Evolutionary conservation across 1,140 invertebrate species (phyloP), one percentile per base, ranked within the genome.

Genomic region (Magallana ariakensis): DNA sequence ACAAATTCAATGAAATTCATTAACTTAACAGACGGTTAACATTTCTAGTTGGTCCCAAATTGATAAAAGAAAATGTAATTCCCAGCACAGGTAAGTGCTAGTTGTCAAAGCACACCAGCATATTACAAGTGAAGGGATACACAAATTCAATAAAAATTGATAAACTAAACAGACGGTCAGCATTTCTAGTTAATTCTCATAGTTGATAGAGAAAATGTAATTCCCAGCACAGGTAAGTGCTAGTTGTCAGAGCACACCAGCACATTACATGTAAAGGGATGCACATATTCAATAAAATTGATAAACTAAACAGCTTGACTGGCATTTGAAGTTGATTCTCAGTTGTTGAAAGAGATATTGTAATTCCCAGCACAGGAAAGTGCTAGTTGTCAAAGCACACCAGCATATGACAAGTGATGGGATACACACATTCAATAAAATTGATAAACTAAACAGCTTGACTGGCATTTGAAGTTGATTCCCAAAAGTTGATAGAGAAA

Each of bases 41-140:
- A n/a, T n/a, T n/a, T n/a, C n/a, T n/a, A n/a, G n/a, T n/a, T n/a
- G n/a, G n/a, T n/a, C n/a, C n/a, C n/a, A n/a, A n/a, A n/a, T n/a
- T n/a, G n/a, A n/a, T n/a, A n/a, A n/a, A n/a, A n/a, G n/a, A n/a
- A n/a, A n/a, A n/a, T n/a, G n/a, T n/a, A n/a, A n/a, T 46, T 83
- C 19, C 54, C 55, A 87, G 83, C 86, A 89, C 88, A 87, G 83
- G 62, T 84, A 84, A 85, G 88, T 87, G 87, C 87, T 89, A 87
- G 84, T 85, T 60, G n/a, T 82, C 58, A 55, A 53, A 19, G n/a
- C 54, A 80, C 15, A 83, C 54, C 55, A 83, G 57, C 58, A n/a
- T 58, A 62, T 60, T 83, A 83, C 3, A 83, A 0, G 55, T 55
- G 22, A 55, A 19, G n/a, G 80, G 80, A 80, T 16, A 13, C n/a